phyloP scores from a whole-genome alignment of 1,140 invertebrate species.

The Gonioctena quinquepunctata region DNA sequence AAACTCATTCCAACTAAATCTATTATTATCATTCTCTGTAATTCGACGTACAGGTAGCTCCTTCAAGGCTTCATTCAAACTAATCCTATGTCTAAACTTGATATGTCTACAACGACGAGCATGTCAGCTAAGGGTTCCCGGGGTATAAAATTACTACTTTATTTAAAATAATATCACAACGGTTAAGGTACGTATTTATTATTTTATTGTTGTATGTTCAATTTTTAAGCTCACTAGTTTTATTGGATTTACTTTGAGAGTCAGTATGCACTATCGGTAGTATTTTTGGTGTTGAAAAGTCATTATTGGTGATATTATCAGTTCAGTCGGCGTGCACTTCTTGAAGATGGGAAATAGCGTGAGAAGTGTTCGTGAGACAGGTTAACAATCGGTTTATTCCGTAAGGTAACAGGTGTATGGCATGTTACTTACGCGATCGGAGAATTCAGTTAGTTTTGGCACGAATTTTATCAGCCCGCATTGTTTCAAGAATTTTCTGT shows the following conservation, averaged over 20 bases:
- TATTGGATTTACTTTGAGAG: background rate
- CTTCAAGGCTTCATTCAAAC: constrained; percentile 2
- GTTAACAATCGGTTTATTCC: background rate
- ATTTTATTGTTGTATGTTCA: background rate
- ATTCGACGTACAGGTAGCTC: constrained; percentile 10
- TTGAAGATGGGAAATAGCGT: background rate
- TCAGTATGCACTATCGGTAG: too few species aligned
- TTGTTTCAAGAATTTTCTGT: background rate
- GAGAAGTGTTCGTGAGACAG: background rate
- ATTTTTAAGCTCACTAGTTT: background rate
- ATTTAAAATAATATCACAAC: constrained; percentile 34
- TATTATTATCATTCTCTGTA: constrained; percentile 33
- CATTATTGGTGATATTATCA: background rate
- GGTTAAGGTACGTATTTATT: constrained; percentile 30
- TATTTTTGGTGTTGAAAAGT: background rate
- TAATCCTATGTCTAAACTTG: constrained; percentile 4
- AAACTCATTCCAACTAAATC: constrained; percentile 24
- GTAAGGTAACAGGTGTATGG: background rate
- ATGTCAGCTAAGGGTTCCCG: constrained; percentile 7
- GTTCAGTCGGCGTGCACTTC: background rate
- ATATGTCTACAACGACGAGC: constrained; percentile 16
- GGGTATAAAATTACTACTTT: constrained; percentile 5
- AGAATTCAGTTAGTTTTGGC: background rate
- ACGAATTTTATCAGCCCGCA: background rate
- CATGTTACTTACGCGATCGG: background rate